These are phyloP conservation scores for Bombus terrestris DNA, from an alignment of 1,140 invertebrate species.

Conservation along the genomic window DNA sequence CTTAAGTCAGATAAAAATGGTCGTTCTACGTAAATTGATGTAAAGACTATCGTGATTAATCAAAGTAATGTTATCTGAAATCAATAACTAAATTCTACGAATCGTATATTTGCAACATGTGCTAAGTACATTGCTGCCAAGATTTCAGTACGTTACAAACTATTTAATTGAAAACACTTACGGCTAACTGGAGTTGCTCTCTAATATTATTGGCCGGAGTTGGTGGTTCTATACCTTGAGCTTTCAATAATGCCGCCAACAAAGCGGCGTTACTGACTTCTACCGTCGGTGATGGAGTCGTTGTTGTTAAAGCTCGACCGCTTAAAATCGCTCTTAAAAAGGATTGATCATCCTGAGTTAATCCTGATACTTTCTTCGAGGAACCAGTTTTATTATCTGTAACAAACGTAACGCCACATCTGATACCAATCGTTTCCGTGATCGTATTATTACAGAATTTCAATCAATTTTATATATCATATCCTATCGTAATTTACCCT, in stretches of 20 bases:
- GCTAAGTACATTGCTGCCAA: neutral
- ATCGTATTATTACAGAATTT: neutral
- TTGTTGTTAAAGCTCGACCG: conserved; percentile 52
- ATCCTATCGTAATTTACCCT: too few species aligned
- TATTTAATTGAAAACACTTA: conserved; percentile 76
- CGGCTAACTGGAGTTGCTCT: conserved; percentile 84
- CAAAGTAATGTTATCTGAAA: too few species aligned
- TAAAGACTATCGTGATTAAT: too few species aligned
- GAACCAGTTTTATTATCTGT: conserved; percentile 15
- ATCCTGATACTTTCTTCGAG: neutral
- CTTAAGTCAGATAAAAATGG: too few species aligned
- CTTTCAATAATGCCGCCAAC: conserved; percentile 86
- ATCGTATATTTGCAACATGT: neutral
- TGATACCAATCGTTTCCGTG: neutral
- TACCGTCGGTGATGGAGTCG: conserved; percentile 3
- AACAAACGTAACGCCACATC: neutral
- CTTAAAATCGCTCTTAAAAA: conserved; percentile 74
- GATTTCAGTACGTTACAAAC: neutral
- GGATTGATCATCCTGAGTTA: conserved; percentile 70
- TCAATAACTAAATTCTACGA: neutral
- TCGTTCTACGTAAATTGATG: too few species aligned
- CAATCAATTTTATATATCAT: neutral
- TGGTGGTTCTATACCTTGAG: conserved; percentile 86
- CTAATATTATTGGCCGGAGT: conserved; percentile 83
- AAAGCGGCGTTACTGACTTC: conserved; percentile 84